A percentile compares a stretch with the other conserved stretches of the same genome.
Evolutionary conservation across 1,140 invertebrate genomes (phyloP).

Genomic region (Triops cancriformis): DNA sequence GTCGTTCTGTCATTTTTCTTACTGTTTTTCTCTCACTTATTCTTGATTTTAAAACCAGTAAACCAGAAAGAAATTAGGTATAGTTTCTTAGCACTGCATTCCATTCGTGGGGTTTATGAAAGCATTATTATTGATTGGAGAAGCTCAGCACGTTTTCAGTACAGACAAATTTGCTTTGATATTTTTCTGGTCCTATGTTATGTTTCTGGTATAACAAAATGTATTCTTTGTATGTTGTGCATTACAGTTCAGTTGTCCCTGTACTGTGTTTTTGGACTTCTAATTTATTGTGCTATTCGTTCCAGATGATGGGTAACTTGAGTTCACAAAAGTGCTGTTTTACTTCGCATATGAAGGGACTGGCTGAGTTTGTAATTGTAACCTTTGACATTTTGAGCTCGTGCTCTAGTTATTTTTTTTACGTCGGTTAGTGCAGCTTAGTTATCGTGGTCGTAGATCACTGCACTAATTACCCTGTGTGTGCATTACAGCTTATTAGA

Average conservation of each 20-base stretch:
- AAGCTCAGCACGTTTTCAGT: neutral
- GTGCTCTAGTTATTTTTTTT: too few species aligned
- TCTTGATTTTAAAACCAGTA: neutral
- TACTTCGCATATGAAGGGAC: too few species aligned
- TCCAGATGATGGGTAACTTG: too few species aligned
- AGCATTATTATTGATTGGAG: neutral
- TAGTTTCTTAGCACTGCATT: neutral
- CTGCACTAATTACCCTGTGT: too few species aligned
- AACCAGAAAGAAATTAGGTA: neutral
- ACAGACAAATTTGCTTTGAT: neutral
- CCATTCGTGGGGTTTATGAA: neutral
- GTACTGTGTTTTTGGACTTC: too few species aligned
- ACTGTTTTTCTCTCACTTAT: neutral
- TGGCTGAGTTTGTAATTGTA: too few species aligned
- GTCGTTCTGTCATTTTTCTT: neutral
- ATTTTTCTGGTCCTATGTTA: neutral
- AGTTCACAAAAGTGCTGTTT: too few species aligned
- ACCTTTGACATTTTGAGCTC: too few species aligned
- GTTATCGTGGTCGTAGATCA: too few species aligned
- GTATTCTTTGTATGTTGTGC: slow-evolving; percentile 10
- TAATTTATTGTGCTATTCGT: too few species aligned
- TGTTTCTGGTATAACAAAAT: neutral
- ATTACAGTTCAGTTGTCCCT: neutral
- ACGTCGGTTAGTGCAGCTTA: too few species aligned
- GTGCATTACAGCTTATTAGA: too few species aligned